Evolutionary conservation across 2,888 invertebrate species (phyloP).

Genomic region (Microplitis deprimator): DNA sequence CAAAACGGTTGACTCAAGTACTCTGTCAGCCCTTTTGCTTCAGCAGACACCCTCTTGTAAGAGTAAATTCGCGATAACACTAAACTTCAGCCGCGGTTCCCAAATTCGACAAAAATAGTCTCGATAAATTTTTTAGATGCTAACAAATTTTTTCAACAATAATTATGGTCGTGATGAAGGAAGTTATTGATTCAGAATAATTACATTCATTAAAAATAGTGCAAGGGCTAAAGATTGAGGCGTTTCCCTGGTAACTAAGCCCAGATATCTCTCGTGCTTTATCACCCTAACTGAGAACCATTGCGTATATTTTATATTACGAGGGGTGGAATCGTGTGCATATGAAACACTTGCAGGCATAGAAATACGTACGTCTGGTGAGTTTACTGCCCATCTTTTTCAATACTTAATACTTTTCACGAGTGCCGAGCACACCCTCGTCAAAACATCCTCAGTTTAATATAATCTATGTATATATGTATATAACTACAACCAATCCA

Average conservation of each 20-base stretch:
- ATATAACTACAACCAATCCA: constrained; percentile 6
- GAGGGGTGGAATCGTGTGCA: constrained; percentile 4
- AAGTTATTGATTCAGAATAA: background rate
- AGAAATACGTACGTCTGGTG: constrained; percentile 15
- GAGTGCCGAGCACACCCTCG: background rate
- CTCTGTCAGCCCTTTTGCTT: too few relatives aligned
- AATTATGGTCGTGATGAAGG: background rate
- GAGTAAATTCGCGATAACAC: too few relatives aligned
- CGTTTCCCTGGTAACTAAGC: constrained; percentile 25
- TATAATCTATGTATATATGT: background rate
- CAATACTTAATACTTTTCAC: background rate
- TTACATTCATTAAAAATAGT: background rate
- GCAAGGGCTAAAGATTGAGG: background rate
- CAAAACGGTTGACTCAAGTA: too few relatives aligned
- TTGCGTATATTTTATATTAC: constrained; percentile 8
- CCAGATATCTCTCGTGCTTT: constrained; percentile 14
- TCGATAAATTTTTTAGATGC: too few relatives aligned
- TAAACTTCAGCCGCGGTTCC: too few relatives aligned
- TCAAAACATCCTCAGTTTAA: background rate
- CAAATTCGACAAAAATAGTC: too few relatives aligned
- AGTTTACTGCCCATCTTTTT: background rate
- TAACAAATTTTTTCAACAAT: too few relatives aligned
- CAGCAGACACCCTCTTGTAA: too few relatives aligned
- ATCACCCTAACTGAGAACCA: background rate
- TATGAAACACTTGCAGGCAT: background rate